These are phyloP conservation scores for Eptatretus atami DNA, from an alignment of 2,797 vertebrate species.

Conservation along the genomic window DNA sequence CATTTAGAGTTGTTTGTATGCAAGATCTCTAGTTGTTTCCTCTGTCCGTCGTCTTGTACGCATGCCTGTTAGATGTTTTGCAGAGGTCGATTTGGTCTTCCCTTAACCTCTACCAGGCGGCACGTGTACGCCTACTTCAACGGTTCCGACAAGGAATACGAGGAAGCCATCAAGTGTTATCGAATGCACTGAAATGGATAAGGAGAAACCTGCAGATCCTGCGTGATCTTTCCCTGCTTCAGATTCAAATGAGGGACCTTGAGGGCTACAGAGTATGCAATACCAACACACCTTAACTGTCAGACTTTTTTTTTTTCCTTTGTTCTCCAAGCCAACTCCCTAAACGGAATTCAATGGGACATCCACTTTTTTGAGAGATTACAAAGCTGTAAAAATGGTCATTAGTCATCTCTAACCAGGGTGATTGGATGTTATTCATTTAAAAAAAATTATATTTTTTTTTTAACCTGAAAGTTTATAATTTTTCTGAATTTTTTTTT, in stretches of 20 bases:
- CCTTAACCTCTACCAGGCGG: slow-evolving; percentile 25
- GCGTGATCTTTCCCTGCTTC: slow-evolving; percentile 75
- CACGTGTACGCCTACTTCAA: slow-evolving; percentile 91
- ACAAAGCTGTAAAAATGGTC: neutral
- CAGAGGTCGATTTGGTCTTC: no score
- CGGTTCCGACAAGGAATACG: slow-evolving; percentile 96
- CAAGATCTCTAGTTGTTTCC: no score
- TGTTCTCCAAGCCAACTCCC: neutral
- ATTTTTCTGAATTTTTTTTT: no score
- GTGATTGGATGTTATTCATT: no score
- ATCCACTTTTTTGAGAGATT: neutral
- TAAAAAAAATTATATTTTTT: no score
- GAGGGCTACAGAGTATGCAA: slow-evolving; percentile 80
- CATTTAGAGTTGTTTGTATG: no score
- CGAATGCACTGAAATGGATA: slow-evolving; percentile 99
- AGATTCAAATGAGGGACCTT: slow-evolving; percentile 98
- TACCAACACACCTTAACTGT: neutral
- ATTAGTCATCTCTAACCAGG: no score
- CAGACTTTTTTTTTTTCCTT: neutral
- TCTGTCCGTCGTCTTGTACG: no score
- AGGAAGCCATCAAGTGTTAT: slow-evolving; percentile 98
- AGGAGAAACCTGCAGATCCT: slow-evolving; percentile 99
- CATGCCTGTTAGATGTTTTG: no score
- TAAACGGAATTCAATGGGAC: neutral
- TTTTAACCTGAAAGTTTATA: no score